A percentile compares a stretch with the other conserved stretches of the same genome.
phyloP scores from a whole-genome alignment of 2,113 vertebrate species.

The Acrocephalus arundinaceus region DNA sequence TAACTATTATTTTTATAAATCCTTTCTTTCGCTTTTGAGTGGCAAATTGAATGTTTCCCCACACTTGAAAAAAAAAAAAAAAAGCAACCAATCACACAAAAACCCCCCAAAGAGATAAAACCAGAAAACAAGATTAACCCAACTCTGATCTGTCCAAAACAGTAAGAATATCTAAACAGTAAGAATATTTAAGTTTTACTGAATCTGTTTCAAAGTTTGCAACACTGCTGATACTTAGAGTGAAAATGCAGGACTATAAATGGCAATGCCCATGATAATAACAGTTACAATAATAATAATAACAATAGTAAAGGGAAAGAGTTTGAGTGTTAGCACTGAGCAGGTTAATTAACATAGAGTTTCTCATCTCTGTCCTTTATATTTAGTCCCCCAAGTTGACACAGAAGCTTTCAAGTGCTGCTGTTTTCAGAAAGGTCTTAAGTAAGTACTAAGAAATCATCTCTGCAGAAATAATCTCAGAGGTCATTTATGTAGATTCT shows the following conservation, averaged over 20 bases:
- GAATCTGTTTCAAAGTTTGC: not conserved
- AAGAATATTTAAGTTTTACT: not conserved
- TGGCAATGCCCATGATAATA: not conserved
- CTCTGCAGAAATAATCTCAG: not conserved
- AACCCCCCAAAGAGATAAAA: not conserved
- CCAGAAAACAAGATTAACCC: rapidly evolving
- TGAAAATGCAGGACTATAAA: not conserved
- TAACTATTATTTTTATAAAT: not conserved
- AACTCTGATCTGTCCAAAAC: not conserved
- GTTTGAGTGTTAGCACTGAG: not conserved
- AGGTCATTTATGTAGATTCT: not conserved
- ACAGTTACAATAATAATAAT: not conserved
- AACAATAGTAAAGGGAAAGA: not conserved
- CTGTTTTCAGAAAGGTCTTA: not conserved
- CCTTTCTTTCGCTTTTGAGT: not conserved
- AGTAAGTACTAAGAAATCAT: not conserved
- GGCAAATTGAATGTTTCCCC: not conserved
- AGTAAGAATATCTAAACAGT: not conserved
- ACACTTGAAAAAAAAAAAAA: not conserved
- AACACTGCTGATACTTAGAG: not conserved
- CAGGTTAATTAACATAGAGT: not conserved
- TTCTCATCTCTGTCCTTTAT: not conserved
- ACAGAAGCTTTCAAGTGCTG: not conserved
- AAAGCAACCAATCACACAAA: rapidly evolving
- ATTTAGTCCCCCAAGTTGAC: not conserved